These are phyloP conservation scores for Heliconius ethilla DNA, from an alignment of 2,888 invertebrate species.

Conservation along the genomic window DNA sequence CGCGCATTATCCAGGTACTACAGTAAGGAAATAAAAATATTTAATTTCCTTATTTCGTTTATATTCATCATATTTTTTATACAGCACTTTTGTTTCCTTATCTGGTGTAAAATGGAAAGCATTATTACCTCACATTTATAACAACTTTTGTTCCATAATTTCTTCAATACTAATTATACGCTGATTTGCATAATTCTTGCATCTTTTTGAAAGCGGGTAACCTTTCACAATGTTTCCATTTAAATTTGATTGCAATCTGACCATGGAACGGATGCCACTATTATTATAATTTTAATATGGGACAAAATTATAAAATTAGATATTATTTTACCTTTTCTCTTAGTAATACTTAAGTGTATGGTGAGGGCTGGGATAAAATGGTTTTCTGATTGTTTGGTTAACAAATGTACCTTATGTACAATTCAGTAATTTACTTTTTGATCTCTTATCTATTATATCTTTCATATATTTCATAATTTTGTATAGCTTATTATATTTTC, in stretches of 20 bases:
- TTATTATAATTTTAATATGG: background rate
- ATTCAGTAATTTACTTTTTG: too few relatives aligned
- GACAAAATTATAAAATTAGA: background rate
- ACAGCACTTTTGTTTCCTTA: background rate
- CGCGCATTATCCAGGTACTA: too few relatives aligned
- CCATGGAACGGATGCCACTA: background rate
- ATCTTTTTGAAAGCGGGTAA: constrained; percentile 16
- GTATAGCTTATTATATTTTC: too few relatives aligned
- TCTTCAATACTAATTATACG: constrained; percentile 12
- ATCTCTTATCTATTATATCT: too few relatives aligned
- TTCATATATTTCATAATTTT: too few relatives aligned
- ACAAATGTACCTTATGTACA: too few relatives aligned
- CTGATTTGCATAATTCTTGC: constrained; percentile 16
- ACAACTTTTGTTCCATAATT: background rate
- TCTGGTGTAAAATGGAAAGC: constrained; percentile 1
- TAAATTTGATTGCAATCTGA: constrained; percentile 10
- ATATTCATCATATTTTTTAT: background rate
- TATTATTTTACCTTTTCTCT: background rate
- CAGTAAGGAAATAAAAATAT: too few relatives aligned
- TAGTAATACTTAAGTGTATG: background rate
- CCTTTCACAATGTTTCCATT: constrained; percentile 3
- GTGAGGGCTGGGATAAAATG: background rate
- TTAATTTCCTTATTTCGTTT: background rate
- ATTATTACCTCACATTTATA: background rate
- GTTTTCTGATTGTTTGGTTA: background rate